Evolutionary conservation across 2,888 invertebrate genomes (phyloP).

Genomic region (Coenonympha arcania): DNA sequence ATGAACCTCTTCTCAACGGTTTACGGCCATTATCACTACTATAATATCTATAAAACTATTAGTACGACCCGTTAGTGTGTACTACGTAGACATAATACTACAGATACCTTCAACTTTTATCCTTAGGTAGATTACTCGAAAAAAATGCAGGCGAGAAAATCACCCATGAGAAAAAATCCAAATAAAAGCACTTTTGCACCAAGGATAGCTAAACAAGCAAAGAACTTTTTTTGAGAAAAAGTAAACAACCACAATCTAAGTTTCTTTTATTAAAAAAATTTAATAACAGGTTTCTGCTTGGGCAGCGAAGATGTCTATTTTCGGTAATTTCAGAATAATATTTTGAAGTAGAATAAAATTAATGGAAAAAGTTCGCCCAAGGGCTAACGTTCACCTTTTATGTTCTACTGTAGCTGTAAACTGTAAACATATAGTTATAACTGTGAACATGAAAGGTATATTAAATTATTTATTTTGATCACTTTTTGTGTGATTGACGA

Average conservation of each 20-base stretch:
- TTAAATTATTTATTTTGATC: too few species aligned
- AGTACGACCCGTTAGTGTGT: too few species aligned
- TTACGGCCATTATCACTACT: constrained; percentile 23
- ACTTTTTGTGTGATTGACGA: too few species aligned
- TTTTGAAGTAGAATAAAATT: too few species aligned
- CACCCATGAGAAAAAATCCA: too few species aligned
- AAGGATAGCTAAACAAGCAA: constrained; percentile 2
- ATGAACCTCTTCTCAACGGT: background rate
- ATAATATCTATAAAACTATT: background rate
- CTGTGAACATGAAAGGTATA: too few species aligned
- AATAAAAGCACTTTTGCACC: background rate
- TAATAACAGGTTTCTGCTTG: constrained; percentile 17
- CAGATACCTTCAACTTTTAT: background rate
- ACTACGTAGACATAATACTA: background rate
- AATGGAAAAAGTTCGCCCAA: too few species aligned
- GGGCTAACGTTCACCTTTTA: too few species aligned
- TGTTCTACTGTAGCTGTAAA: too few species aligned
- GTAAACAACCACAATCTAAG: constrained; percentile 7
- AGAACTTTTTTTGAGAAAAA: constrained; percentile 7
- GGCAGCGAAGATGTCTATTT: constrained; percentile 17
- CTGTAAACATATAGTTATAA: too few species aligned
- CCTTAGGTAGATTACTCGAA: too few species aligned
- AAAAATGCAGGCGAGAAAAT: too few species aligned
- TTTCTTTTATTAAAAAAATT: constrained; percentile 25
- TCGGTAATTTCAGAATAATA: constrained; percentile 7